Evolutionary conservation across 2,113 vertebrate species (phyloP).

Genomic region (Bagarius yarrelli): DNA sequence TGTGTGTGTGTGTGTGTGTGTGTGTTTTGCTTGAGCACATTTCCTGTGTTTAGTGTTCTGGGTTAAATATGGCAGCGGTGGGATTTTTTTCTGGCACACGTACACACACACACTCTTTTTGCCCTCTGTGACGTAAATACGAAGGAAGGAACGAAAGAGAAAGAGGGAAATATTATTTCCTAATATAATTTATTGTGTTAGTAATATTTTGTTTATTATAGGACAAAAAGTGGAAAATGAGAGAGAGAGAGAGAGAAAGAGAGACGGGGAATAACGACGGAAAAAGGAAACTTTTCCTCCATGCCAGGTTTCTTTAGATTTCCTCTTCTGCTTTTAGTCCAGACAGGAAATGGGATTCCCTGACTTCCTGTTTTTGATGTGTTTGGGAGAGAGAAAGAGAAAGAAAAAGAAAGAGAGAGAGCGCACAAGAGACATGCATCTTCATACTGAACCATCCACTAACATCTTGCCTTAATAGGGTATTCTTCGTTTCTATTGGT

Average conservation of each 20-base stretch:
- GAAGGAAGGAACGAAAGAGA: background rate
- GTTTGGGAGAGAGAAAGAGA: too few relatives aligned
- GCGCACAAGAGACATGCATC: background rate
- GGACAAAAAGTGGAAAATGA: background rate
- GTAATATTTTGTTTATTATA: background rate
- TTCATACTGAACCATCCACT: background rate
- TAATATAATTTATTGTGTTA: background rate
- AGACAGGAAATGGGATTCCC: constrained; percentile 69
- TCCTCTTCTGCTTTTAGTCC: constrained; percentile 58
- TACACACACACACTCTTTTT: background rate
- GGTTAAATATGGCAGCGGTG: constrained; percentile 33
- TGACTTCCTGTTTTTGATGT: constrained; percentile 70
- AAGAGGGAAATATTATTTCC: background rate
- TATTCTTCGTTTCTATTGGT: background rate
- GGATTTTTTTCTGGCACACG: constrained; percentile 5
- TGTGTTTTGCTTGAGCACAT: constrained; percentile 29
- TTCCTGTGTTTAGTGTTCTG: constrained; percentile 43
- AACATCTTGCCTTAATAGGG: too few relatives aligned
- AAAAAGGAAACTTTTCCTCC: background rate
- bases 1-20: constrained; percentile 30
- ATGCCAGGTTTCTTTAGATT: background rate
- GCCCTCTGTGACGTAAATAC: constrained; percentile 26
- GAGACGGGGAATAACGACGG: background rate
- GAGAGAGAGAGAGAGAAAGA: background rate
- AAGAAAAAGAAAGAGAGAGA: too few relatives aligned